Evolutionary conservation across 2,113 vertebrate species (phyloP), one percentile per base, ranked within the genome.

Genomic region (Tragelaphus strepsiceros): DNA sequence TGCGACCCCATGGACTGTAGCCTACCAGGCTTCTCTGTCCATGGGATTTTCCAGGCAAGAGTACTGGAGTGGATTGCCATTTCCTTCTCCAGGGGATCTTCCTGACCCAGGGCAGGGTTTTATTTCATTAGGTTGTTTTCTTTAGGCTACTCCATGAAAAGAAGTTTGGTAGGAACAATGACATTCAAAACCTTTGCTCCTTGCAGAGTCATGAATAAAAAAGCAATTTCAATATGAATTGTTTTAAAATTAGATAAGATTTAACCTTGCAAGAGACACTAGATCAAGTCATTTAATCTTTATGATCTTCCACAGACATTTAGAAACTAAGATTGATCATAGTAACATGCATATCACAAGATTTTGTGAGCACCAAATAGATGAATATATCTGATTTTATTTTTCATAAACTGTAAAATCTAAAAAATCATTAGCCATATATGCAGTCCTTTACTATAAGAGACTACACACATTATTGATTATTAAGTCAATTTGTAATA

Each of bases 181-280:
- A 14, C 56, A 85, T 74, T 97, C 28, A 88, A 22, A 89, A 82
- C 17, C 35, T 91, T 74, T 85, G 13, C 28, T 95, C 7, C 11
- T 67, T 90, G 51, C n/a, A 90, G 17, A 82, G 39, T 90, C 39
- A 28, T 39, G 19, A 26, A n/a, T 19, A 82, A 32, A 83, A 94
- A 89, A 96, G 13, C 49, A 64, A 96, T 83, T 83, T 96, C 39
- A 82, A 89, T 43, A 80, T 43, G 16, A 91, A 58, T 91, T 88
- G 61, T 80, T 84, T 39, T 58, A 89, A 96, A 95, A 82, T 89
- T 58, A 88, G 21, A 58, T 88, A 67, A 89, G 24, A 74, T 78
- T 81, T 83, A 92, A 89, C 43, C 67, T 92, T 85, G 6, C 21
- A 89, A 91, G 19, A 81, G 28, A 49, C 80, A 26, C 5, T 64